phyloP scores from a whole-genome alignment of 2,113 vertebrate species.

The Hemicordylus capensis region DNA sequence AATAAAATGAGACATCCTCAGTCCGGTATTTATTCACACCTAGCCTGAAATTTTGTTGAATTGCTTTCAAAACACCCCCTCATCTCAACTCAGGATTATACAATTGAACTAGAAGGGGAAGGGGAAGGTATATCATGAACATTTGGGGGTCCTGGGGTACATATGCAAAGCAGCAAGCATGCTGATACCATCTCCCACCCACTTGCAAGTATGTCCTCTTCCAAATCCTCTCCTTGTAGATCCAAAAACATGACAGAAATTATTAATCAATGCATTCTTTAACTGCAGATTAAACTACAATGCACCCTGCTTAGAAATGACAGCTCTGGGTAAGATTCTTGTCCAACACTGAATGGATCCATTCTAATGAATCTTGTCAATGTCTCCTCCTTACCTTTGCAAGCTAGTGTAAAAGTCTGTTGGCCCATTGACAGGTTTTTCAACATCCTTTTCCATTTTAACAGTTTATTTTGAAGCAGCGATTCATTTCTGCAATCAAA shows the following conservation, averaged over 20 bases:
- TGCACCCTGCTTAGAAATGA: background rate
- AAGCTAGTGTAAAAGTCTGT: background rate
- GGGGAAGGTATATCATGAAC: background rate
- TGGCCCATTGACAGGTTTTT: slow-evolving; percentile 3
- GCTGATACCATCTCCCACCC: background rate
- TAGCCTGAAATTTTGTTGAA: background rate
- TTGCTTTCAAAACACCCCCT: too few relatives aligned
- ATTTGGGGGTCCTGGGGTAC: background rate
- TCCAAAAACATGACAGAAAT: background rate
- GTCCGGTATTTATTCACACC: background rate
- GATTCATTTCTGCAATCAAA: slow-evolving; percentile 16
- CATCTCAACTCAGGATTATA: background rate
- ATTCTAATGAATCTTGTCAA: background rate
- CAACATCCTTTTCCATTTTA: background rate
- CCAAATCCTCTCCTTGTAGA: rapidly evolving
- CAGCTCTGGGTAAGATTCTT: background rate
- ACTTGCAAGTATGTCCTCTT: background rate
- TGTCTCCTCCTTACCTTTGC: background rate
- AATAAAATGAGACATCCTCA: background rate
- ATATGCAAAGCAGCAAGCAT: rapidly evolving
- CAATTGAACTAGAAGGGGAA: background rate
- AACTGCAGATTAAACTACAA: background rate
- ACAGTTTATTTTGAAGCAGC: slow-evolving; percentile 23
- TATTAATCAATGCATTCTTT: background rate
- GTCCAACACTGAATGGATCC: background rate